phyloP scores from a whole-genome alignment of 2,113 vertebrate genomes.

The Parotia lawesii region DNA sequence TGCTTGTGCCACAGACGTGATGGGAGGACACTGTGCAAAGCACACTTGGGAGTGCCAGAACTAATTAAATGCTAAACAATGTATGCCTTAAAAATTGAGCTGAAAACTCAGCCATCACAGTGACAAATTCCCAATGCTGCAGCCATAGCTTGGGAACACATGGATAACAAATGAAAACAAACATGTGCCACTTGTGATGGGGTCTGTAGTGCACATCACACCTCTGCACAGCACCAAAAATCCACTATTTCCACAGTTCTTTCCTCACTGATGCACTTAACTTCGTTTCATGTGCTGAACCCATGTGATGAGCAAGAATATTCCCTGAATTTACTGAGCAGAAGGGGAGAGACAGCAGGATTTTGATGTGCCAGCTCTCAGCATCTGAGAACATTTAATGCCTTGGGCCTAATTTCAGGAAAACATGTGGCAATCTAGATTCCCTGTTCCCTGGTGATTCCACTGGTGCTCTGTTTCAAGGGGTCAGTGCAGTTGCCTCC shows the following conservation, averaged over 20 bases:
- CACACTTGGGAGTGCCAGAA: background rate
- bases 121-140: background rate
- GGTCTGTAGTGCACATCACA: background rate
- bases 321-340: background rate
- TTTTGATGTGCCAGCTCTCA: background rate
- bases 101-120: background rate
- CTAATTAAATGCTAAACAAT: background rate
- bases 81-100: background rate
- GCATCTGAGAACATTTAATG: background rate
- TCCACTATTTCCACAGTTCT: fast-evolving
- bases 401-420: background rate
- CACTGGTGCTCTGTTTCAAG: background rate
- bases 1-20: background rate
- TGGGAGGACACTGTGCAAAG: background rate
- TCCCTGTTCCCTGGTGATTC: background rate
- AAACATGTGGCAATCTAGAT: background rate
- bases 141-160: background rate
- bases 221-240: background rate
- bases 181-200: fast-evolving
- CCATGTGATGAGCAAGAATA: background rate
- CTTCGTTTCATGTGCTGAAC: background rate
- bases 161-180: background rate
- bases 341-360: background rate
- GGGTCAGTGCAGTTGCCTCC: background rate
- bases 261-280: background rate